These are phyloP conservation scores for Pardalotus punctatus DNA, from an alignment of 2,113 vertebrate species.

Conservation along the genomic window DNA sequence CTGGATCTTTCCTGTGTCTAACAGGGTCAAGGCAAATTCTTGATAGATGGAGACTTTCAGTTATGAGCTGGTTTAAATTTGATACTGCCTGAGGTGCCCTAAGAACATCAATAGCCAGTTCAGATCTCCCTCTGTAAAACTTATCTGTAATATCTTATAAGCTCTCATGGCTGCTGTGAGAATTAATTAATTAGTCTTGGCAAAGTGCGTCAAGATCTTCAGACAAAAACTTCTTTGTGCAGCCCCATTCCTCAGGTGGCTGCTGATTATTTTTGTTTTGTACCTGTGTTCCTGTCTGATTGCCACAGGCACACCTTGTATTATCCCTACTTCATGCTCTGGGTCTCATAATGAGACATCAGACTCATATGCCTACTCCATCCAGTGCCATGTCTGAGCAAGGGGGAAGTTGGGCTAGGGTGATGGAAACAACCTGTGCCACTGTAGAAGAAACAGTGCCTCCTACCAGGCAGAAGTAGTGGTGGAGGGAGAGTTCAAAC, in stretches of 20 bases:
- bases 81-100: too few species aligned
- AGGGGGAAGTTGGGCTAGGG: not conserved
- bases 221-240: not conserved
- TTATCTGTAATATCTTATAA: not conserved
- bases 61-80: not conserved
- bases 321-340: not conserved
- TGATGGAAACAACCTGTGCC: fast-evolving
- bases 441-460: not conserved
- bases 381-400: fast-evolving
- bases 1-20: not conserved
- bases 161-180: not conserved
- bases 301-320: not conserved
- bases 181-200: not conserved
- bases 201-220: not conserved
- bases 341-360: not conserved
- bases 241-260: not conserved
- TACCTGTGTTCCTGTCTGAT: not conserved
- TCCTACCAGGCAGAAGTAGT: not conserved
- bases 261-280: not conserved
- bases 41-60: not conserved
- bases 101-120: not conserved
- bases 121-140: not conserved
- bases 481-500: not conserved
- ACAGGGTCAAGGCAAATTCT: not conserved
- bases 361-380: not conserved